These are phyloP conservation scores for Melieria omissa DNA, from an alignment of 2,888 invertebrate genomes.

Conservation along the genomic window DNA sequence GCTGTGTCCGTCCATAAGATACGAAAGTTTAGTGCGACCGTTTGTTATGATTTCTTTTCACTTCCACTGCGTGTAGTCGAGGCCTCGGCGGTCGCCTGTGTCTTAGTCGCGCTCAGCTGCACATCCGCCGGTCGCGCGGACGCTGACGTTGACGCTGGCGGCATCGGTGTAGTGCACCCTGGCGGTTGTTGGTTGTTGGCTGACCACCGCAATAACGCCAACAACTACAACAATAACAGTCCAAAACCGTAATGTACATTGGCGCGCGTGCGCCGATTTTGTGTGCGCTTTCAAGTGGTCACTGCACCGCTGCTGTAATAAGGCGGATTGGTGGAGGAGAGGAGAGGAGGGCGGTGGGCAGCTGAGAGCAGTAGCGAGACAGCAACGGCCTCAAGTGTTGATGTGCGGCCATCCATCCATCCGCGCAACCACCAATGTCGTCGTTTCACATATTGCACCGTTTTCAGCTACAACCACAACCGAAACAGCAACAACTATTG, in stretches of 20 bases:
- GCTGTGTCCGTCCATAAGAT: background rate
- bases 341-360: too few species aligned
- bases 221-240: slow-evolving; percentile 2
- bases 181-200: background rate
- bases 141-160: slow-evolving; percentile 5
- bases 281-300: background rate
- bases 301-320: background rate
- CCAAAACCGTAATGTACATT: slow-evolving; percentile 29
- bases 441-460: background rate
- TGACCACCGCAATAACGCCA: background rate
- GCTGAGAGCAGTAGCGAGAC: too few species aligned
- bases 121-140: slow-evolving; percentile 7
- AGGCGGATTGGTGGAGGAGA: background rate
- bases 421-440: background rate
- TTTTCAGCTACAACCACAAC: background rate
- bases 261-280: slow-evolving; percentile 24
- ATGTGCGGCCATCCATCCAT: slow-evolving; percentile 3
- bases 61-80: background rate
- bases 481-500: too few species aligned
- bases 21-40: background rate
- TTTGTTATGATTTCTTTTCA: slow-evolving; percentile 8
- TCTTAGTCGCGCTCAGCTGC: background rate
- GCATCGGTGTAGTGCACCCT: background rate
- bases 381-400: background rate
- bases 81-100: too few species aligned